Percentiles rank a stretch among this genome's conserved stretches.
Evolutionary conservation across 2,888 invertebrate genomes (phyloP).

Genomic region (Melikaiella ostensackeni): DNA sequence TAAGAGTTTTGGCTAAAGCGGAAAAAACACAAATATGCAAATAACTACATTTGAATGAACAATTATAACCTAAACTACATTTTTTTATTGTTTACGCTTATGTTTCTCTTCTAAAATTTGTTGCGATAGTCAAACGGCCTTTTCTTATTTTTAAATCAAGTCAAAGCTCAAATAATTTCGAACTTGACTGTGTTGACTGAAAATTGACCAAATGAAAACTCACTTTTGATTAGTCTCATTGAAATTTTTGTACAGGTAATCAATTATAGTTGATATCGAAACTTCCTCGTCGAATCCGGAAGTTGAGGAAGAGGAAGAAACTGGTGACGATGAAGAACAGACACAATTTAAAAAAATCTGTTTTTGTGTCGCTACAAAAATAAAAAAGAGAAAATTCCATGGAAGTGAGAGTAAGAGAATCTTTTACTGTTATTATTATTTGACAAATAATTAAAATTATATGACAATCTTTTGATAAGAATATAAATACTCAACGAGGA

Average conservation of each 20-base stretch:
- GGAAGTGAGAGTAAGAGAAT: neutral
- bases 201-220: neutral
- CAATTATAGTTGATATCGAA: slow-evolving; percentile 51
- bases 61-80: no score
- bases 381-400: neutral
- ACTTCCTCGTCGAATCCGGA: slow-evolving; percentile 47
- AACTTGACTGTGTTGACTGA: neutral
- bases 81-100: no score
- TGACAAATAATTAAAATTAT: no score
- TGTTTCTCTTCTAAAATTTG: no score
- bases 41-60: no score
- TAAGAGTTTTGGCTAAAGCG: no score
- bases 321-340: slow-evolving; percentile 48
- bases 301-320: slow-evolving; percentile 47
- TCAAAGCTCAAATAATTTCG: no score
- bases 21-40: no score
- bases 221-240: slow-evolving; percentile 48
- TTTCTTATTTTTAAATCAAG: no score
- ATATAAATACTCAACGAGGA: no score
- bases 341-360: slow-evolving; percentile 56
- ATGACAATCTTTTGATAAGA: no score
- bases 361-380: slow-evolving; percentile 50
- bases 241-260: slow-evolving; percentile 52
- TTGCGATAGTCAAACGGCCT: no score
- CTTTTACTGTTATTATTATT: neutral